Conservation (phyloP, 2,113 vertebrate species). For the Phylloscopus whistleri region DNA sequence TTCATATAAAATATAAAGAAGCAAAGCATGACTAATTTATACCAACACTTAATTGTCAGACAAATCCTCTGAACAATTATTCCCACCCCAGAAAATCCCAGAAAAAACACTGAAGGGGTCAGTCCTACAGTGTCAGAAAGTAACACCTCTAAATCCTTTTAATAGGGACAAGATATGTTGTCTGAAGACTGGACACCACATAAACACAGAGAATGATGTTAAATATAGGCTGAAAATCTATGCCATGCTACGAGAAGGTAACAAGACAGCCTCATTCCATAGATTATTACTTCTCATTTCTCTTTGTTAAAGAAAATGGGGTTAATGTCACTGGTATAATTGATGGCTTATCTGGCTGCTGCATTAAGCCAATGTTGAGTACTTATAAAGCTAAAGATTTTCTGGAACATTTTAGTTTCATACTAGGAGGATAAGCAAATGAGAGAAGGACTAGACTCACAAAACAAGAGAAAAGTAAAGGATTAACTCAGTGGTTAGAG, state of each 20-base stretch:
- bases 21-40: neutral
- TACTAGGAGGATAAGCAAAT: neutral
- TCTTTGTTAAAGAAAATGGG: neutral
- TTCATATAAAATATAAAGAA: neutral
- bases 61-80: neutral
- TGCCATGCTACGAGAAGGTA: neutral
- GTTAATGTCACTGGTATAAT: neutral
- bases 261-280: neutral
- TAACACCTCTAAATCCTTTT: neutral
- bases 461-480: neutral
- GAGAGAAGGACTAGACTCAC: neutral
- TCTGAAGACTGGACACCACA: neutral
- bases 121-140: neutral
- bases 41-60: neutral
- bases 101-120: neutral
- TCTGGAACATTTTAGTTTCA: neutral
- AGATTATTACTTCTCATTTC: neutral
- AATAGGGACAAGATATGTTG: neutral
- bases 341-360: neutral
- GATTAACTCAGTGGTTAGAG: neutral
- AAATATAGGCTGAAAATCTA: neutral
- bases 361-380: neutral
- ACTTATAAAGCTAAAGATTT: neutral
- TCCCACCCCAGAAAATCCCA: neutral
- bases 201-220: neutral